A percentile compares a stretch with the other conserved stretches of the same genome.
These are phyloP conservation scores for Lepidochrysops patricia DNA, from an alignment of 2,888 invertebrate species.

Conservation along the genomic window DNA sequence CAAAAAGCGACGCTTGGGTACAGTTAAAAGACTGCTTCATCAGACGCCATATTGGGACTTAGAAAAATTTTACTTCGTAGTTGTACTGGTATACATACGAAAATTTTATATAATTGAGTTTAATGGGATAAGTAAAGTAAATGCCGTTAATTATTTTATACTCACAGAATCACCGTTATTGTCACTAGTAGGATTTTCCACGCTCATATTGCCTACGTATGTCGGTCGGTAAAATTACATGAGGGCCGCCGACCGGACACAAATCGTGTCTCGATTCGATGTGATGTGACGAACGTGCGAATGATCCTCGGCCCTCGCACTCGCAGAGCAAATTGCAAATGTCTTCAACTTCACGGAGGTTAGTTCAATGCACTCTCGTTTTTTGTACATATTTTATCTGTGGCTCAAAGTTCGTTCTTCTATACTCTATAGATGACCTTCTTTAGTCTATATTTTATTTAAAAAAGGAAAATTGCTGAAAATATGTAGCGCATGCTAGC, in stretches of 20 bases:
- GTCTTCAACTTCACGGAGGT: slow-evolving; percentile 42
- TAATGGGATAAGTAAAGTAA: neutral
- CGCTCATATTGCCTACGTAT: slow-evolving; percentile 78
- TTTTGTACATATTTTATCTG: slow-evolving; percentile 16
- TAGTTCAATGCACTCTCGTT: slow-evolving; percentile 41
- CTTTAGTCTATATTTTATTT: too few species aligned
- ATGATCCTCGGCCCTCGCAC: slow-evolving; percentile 68
- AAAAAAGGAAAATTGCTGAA: too few species aligned
- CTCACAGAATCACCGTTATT: slow-evolving; percentile 76
- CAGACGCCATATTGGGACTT: slow-evolving; percentile 94
- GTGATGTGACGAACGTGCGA: slow-evolving; percentile 75
- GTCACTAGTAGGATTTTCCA: slow-evolving; percentile 76
- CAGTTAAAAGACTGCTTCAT: slow-evolving; percentile 74
- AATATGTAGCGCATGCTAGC: too few species aligned
- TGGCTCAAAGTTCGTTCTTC: neutral
- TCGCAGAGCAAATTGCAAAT: slow-evolving; percentile 58
- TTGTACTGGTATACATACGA: slow-evolving; percentile 58
- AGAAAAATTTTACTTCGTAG: slow-evolving; percentile 71
- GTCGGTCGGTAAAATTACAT: slow-evolving; percentile 56
- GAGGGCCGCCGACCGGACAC: slow-evolving; percentile 46
- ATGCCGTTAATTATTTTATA: slow-evolving; percentile 42
- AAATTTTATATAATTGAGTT: neutral
- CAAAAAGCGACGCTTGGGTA: slow-evolving; percentile 54
- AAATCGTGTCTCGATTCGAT: slow-evolving; percentile 77
- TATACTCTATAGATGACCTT: neutral